A percentile compares a stretch with the other conserved stretches of the same genome.
These are phyloP conservation scores for Platysteira castanea DNA, from an alignment of 2,113 vertebrate genomes.

Conservation along the genomic window DNA sequence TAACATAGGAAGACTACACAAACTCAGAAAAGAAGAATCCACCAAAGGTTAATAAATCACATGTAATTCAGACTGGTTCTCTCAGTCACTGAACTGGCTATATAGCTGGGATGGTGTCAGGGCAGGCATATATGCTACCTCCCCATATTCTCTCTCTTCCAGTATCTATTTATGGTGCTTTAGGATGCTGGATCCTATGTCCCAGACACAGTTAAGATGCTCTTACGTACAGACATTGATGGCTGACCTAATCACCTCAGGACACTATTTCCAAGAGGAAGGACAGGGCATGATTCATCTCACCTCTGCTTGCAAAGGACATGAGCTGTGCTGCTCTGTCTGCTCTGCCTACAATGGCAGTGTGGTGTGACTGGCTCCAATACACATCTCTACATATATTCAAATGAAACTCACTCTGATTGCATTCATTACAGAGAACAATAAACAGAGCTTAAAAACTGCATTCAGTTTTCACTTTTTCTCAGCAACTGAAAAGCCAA, in stretches of 20 bases:
- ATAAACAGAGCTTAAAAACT: conserved; percentile 2
- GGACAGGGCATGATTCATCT: neutral
- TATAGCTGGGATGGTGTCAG: neutral
- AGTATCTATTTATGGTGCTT: neutral
- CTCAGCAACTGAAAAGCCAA: neutral
- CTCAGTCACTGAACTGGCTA: neutral
- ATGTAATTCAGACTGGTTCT: neutral
- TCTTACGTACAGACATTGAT: neutral
- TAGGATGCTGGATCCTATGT: neutral
- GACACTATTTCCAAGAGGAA: neutral
- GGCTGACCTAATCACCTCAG: neutral
- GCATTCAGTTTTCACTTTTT: neutral
- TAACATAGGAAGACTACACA: neutral
- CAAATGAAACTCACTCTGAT: neutral
- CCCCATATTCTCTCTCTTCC: neutral
- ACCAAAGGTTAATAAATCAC: neutral
- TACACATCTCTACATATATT: neutral
- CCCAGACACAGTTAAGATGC: neutral
- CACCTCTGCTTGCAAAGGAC: neutral
- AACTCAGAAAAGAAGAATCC: neutral
- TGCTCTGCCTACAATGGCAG: neutral
- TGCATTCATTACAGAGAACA: neutral
- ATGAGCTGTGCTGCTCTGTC: neutral
- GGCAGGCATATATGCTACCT: neutral
- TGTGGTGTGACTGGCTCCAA: neutral